Conservation (phyloP, 2,888 invertebrate species). For the Cyrtodaria siliqua region DNA sequence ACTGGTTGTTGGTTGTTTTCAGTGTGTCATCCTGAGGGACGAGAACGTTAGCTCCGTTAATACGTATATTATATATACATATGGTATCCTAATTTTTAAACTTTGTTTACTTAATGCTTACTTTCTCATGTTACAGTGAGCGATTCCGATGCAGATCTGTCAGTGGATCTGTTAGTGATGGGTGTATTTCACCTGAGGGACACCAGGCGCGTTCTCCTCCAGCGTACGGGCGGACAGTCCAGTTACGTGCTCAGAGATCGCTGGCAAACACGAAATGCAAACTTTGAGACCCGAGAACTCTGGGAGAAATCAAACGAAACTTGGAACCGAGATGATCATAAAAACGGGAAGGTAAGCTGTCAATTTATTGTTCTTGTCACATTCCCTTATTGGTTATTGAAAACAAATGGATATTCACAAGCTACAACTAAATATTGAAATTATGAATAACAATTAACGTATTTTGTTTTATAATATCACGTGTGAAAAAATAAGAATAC, state of each 20-base stretch:
- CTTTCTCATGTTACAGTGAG: no score
- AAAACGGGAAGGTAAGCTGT: slow-evolving; percentile 95
- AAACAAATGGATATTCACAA: no score
- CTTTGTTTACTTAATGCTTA: slow-evolving; percentile 4
- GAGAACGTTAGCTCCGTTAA: no score
- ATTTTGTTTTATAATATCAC: no score
- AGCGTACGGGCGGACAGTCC: slow-evolving; percentile 36
- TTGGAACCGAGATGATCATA: slow-evolving; percentile 99
- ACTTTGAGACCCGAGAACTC: slow-evolving; percentile 96
- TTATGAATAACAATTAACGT: no score
- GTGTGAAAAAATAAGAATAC: no score
- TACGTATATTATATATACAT: neutral
- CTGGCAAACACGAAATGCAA: slow-evolving; percentile 89
- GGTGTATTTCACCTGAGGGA: slow-evolving; percentile 31
- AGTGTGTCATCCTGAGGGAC: no score
- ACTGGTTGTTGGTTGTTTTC: no score
- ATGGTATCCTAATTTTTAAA: neutral
- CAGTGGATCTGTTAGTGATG: slow-evolving; percentile 38
- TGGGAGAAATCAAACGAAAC: slow-evolving; percentile 96
- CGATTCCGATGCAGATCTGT: slow-evolving; percentile 57
- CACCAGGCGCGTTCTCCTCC: slow-evolving; percentile 33
- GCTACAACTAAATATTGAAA: no score
- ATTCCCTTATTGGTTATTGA: no score
- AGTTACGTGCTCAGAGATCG: slow-evolving; percentile 23
- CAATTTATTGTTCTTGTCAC: no score